Conservation (phyloP, 2,113 vertebrate species). For the Tylochromis polylepis region DNA sequence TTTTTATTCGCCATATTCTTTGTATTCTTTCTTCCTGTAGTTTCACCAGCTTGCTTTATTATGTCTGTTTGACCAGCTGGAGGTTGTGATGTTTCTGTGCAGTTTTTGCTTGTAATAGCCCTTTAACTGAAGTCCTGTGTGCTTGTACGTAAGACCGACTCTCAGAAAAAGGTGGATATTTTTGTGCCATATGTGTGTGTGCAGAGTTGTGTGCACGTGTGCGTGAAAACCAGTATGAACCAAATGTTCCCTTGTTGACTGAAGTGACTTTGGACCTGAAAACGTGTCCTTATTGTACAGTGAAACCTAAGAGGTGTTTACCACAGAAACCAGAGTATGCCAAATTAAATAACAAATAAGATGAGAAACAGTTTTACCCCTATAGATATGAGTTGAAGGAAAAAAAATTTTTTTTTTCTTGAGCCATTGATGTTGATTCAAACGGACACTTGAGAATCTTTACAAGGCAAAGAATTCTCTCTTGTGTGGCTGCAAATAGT, state of each 20-base stretch:
- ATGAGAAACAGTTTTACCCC: background rate
- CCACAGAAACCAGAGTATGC: background rate
- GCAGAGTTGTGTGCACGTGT: background rate
- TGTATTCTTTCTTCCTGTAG: background rate
- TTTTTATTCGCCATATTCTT: background rate
- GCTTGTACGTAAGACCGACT: background rate
- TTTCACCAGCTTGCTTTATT: constrained; percentile 13
- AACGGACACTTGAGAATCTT: no score
- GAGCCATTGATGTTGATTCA: no score
- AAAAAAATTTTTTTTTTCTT: background rate
- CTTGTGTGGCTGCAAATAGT: background rate
- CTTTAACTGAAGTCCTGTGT: background rate
- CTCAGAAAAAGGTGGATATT: background rate
- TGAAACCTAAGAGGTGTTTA: background rate
- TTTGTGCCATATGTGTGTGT: constrained; percentile 18
- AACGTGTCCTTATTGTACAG: background rate
- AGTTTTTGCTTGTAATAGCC: constrained; percentile 4
- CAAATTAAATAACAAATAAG: background rate
- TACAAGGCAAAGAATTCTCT: background rate
- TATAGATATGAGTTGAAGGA: background rate
- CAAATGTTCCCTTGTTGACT: constrained; percentile 6
- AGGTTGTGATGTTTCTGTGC: background rate
- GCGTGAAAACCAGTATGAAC: background rate
- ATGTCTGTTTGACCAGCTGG: background rate
- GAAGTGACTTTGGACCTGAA: constrained; percentile 35